Percentiles rank a stretch among this genome's conserved stretches.
phyloP scores from a whole-genome alignment of 2,888 invertebrate genomes.

The Orthonevra nobilis region DNA sequence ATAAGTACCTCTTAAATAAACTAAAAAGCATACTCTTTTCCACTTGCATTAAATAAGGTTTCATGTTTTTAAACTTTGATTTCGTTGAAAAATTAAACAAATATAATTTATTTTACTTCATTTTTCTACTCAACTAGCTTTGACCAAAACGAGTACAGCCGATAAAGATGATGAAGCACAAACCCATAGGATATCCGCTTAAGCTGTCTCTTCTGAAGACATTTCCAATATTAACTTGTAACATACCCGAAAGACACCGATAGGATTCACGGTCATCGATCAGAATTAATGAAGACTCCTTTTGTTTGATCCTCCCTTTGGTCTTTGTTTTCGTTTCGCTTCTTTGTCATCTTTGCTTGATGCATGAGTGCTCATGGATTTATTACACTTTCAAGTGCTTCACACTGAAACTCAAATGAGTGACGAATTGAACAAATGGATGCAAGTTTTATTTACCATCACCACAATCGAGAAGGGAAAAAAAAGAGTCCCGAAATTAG shows the following conservation, averaged over 20 bases:
- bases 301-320: constrained; percentile 52
- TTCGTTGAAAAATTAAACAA: too few relatives aligned
- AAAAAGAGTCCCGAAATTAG: constrained; percentile 45
- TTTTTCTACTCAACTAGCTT: too few relatives aligned
- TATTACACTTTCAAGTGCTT: constrained; percentile 69
- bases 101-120: too few relatives aligned
- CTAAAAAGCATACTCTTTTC: too few relatives aligned
- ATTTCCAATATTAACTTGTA: constrained; percentile 23
- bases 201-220: not conserved
- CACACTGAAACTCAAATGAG: constrained; percentile 67
- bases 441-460: constrained; percentile 46
- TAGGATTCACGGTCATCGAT: constrained; percentile 80
- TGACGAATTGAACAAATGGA: constrained; percentile 69
- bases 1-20: too few relatives aligned
- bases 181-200: constrained; percentile 6
- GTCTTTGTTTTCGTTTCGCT: constrained; percentile 63
- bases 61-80: too few relatives aligned
- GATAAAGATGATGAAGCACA: not conserved
- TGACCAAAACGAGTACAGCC: too few relatives aligned
- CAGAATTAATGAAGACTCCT: constrained; percentile 80
- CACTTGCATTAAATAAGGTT: too few relatives aligned
- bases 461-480: constrained; percentile 4
- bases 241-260: constrained; percentile 69
- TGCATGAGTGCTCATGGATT: constrained; percentile 69
- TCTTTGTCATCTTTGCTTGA: constrained; percentile 66